Conservation (phyloP, 2,888 invertebrate species). For the Latrodectus hesperus region DNA sequence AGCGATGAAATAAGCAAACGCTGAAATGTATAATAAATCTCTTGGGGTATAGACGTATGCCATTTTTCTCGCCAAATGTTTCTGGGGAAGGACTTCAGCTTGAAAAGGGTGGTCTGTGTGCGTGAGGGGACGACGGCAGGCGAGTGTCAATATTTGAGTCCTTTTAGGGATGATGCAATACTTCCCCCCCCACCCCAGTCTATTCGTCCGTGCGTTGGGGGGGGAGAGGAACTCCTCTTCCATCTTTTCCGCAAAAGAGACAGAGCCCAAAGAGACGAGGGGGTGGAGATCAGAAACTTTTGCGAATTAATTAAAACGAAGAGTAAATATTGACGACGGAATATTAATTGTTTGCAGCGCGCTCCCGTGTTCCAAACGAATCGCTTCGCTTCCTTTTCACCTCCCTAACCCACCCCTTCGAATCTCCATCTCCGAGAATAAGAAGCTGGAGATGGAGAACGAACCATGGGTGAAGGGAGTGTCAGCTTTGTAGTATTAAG, state of each 20-base stretch:
- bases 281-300: constrained; percentile 68
- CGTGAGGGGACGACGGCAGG: constrained; percentile 36
- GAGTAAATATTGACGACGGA: constrained; percentile 70
- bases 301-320: constrained; percentile 70
- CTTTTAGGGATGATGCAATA: constrained; percentile 67
- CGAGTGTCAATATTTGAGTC: constrained; percentile 69
- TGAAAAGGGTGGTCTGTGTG: constrained; percentile 16
- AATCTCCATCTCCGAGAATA: constrained; percentile 56
- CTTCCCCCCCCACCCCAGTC: constrained; percentile 11
- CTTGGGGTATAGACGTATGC: constrained; percentile 18
- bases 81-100: constrained; percentile 18
- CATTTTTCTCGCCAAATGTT: constrained; percentile 22
- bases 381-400: background rate
- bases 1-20: background rate
- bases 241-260: constrained; percentile 49
- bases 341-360: constrained; percentile 70
- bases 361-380: constrained; percentile 14
- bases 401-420: constrained; percentile 8
- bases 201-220: background rate
- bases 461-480: constrained; percentile 3
- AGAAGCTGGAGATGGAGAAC: constrained; percentile 48
- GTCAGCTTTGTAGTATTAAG: too few relatives aligned
- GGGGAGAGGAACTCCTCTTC: constrained; percentile 13
- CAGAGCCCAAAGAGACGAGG: constrained; percentile 7
- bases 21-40: background rate